Evolutionary conservation across 2,888 invertebrate genomes (phyloP).

Genomic region (Oscheius sp.): DNA sequence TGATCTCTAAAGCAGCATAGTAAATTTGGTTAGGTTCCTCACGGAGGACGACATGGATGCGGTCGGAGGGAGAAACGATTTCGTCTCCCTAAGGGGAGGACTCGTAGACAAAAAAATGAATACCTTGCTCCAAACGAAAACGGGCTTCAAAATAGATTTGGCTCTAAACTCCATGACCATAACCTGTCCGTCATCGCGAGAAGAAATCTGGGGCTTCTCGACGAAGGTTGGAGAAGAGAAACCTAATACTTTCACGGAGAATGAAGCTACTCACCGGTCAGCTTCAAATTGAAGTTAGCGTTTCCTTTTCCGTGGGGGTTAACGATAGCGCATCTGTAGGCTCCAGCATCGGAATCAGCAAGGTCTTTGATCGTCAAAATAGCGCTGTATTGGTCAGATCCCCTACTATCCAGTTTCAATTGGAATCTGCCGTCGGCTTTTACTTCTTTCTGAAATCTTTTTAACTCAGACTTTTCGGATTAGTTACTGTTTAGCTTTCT

Average conservation of each 20-base stretch:
- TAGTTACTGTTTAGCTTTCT: slow-evolving; percentile 6
- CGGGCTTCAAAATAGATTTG: slow-evolving; percentile 90
- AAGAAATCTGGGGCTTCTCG: slow-evolving; percentile 98
- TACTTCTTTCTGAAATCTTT: slow-evolving; percentile 67
- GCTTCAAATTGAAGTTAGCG: slow-evolving; percentile 71
- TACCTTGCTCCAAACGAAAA: slow-evolving; percentile 89
- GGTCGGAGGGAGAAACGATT: slow-evolving; percentile 71
- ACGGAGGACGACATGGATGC: slow-evolving; percentile 66
- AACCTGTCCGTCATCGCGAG: slow-evolving; percentile 94
- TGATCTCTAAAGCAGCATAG: slow-evolving; percentile 70
- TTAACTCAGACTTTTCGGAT: too few species aligned
- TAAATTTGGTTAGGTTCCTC: slow-evolving; percentile 63
- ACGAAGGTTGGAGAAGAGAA: slow-evolving; percentile 83
- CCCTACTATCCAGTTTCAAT: slow-evolving; percentile 65
- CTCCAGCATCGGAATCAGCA: slow-evolving; percentile 70
- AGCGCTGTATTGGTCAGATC: slow-evolving; percentile 69
- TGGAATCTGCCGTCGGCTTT: slow-evolving; percentile 64
- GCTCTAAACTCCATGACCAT: slow-evolving; percentile 95
- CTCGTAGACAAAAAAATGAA: background rate
- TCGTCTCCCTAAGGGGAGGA: slow-evolving; percentile 79
- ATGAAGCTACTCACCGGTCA: slow-evolving; percentile 61
- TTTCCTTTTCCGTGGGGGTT: slow-evolving; percentile 71
- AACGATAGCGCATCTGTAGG: slow-evolving; percentile 70
- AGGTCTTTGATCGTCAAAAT: slow-evolving; percentile 70
- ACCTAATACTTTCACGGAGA: too few species aligned